A percentile compares a stretch with the other conserved stretches of the same genome.
Evolutionary conservation across 2,113 vertebrate genomes (phyloP).

Genomic region (Brachypteracias leptosomus): DNA sequence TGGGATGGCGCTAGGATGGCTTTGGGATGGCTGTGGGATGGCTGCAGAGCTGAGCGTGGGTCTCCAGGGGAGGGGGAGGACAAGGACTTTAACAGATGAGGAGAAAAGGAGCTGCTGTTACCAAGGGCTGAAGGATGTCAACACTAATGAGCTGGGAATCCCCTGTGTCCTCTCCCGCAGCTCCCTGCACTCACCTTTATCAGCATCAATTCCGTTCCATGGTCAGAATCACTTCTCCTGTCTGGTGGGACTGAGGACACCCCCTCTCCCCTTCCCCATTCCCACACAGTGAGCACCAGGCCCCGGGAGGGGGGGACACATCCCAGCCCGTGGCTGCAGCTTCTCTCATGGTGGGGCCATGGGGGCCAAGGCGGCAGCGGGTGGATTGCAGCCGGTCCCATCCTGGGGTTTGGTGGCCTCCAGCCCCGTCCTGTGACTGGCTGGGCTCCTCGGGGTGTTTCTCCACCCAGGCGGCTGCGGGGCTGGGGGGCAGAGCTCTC

Average conservation of each 20-base stretch:
- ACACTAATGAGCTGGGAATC: not conserved
- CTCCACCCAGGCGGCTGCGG: rapidly evolving
- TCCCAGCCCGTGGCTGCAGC: not conserved
- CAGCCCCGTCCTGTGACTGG: not conserved
- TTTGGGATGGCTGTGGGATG: not conserved
- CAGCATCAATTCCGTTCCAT: not conserved
- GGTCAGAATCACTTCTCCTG: not conserved
- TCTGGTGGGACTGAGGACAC: rapidly evolving
- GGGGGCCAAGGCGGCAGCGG: rapidly evolving
- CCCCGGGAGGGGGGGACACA: not conserved
- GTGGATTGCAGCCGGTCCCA: not conserved
- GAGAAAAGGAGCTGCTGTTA: not conserved
- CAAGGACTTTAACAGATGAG: not conserved
- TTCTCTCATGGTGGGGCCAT: rapidly evolving
- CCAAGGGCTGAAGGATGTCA: not conserved
- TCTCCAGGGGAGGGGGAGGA: not conserved
- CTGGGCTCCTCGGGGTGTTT: not conserved
- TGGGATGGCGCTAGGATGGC: not conserved
- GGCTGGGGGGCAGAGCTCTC: not conserved
- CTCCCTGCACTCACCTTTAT: not conserved
- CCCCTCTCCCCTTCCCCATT: not conserved
- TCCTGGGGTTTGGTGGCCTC: not conserved
- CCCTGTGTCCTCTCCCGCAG: not conserved
- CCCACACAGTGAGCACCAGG: not conserved
- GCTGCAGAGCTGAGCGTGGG: not conserved